Percentiles rank a stretch among this genome's conserved stretches.
Evolutionary conservation across 2,113 vertebrate genomes (phyloP).

Genomic region (Paramisgurnus dabryanus): DNA sequence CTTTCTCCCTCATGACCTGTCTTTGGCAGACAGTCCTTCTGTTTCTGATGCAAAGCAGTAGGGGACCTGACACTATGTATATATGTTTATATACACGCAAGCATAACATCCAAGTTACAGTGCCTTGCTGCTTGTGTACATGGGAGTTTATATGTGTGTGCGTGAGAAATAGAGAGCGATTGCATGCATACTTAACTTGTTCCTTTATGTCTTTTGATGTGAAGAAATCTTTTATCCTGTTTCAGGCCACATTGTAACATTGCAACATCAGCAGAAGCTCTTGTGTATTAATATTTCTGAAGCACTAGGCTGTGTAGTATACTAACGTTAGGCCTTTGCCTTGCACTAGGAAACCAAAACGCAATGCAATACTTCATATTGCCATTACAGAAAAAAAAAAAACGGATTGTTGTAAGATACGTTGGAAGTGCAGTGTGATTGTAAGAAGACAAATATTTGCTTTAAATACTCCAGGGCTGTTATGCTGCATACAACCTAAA

Average conservation of each 20-base stretch:
- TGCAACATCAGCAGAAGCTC: no score
- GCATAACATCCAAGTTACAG: constrained; percentile 13
- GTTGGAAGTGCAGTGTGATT: constrained; percentile 38
- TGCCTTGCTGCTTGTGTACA: constrained; percentile 9
- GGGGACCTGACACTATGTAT: constrained; percentile 39
- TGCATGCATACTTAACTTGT: constrained; percentile 21
- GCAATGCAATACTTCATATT: constrained; percentile 25
- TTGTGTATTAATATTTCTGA: background rate
- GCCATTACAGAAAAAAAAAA: background rate
- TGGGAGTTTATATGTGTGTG: background rate
- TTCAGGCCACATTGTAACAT: background rate
- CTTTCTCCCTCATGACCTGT: constrained; percentile 44
- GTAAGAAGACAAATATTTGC: constrained; percentile 10
- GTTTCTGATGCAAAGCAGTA: constrained; percentile 21
- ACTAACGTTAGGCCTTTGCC: constrained; percentile 20
- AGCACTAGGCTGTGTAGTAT: constrained; percentile 35
- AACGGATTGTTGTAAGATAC: constrained; percentile 3
- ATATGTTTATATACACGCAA: constrained; percentile 40
- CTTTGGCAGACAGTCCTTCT: constrained; percentile 19
- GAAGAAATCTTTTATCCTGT: constrained; percentile 8
- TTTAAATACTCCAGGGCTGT: background rate
- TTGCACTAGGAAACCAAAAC: constrained; percentile 20
- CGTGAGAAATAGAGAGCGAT: background rate
- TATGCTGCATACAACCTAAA: constrained; percentile 41
- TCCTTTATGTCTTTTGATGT: constrained; percentile 5